phyloP scores from a whole-genome alignment of 2,888 invertebrate species.

The Drosophila pseudotalamancana region DNA sequence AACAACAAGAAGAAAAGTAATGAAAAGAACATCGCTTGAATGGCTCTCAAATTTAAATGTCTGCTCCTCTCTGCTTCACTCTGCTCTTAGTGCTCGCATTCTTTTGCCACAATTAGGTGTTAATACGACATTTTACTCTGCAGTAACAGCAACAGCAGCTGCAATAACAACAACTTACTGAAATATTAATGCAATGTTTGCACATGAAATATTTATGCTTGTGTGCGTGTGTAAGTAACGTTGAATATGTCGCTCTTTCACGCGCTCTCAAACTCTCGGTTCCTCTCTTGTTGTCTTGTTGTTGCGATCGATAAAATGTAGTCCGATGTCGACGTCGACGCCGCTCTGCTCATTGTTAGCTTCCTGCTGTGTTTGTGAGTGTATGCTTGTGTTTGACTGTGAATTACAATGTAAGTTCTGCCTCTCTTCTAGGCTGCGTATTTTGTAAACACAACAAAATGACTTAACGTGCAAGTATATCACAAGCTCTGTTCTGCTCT shows the following conservation, averaged over 20 bases:
- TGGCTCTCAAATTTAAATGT: slow-evolving; percentile 20
- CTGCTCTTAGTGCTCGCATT: slow-evolving; percentile 4
- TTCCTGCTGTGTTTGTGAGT: slow-evolving; percentile 43
- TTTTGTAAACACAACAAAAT: slow-evolving; percentile 43
- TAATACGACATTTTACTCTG: slow-evolving; percentile 66
- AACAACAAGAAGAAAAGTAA: background rate
- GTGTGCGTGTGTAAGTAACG: slow-evolving; percentile 20
- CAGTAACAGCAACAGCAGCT: slow-evolving; percentile 8
- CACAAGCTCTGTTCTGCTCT: background rate
- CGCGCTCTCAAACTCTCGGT: slow-evolving; percentile 7
- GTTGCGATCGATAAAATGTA: slow-evolving; percentile 70
- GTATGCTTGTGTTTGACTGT: slow-evolving; percentile 30
- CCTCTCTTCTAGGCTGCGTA: slow-evolving; percentile 11
- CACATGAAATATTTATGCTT: slow-evolving; percentile 57
- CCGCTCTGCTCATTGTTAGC: slow-evolving; percentile 40
- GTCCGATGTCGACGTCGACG: slow-evolving; percentile 25
- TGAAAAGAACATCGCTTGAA: slow-evolving; percentile 18
- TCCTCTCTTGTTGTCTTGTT: slow-evolving; percentile 8
- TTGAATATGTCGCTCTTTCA: slow-evolving; percentile 5
- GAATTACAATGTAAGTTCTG: slow-evolving; percentile 62
- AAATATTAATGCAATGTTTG: slow-evolving; percentile 49
- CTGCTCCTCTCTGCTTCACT: background rate
- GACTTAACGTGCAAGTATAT: slow-evolving; percentile 21
- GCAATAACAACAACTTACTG: slow-evolving; percentile 28
- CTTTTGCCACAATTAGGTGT: slow-evolving; percentile 70